Evolutionary conservation across 2,888 invertebrate genomes (phyloP).

Genomic region (Acanthacorydalis orientalis): DNA sequence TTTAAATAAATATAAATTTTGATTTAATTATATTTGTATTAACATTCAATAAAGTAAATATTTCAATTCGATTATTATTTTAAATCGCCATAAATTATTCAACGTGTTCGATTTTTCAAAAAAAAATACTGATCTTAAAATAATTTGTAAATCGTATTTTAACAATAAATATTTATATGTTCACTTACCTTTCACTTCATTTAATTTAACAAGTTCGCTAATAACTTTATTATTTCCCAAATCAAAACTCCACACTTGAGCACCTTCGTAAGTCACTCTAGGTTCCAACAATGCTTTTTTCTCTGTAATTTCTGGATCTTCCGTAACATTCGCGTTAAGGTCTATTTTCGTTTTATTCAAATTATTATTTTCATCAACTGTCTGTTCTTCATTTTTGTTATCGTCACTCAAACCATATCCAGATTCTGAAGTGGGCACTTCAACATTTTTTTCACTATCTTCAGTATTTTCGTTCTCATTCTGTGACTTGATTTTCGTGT

Average conservation of each 20-base stretch:
- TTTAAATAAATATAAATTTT: not conserved
- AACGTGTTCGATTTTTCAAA: no score
- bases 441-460: no score
- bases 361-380: conserved; percentile 1
- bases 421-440: no score
- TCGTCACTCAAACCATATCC: not conserved
- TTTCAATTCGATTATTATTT: no score
- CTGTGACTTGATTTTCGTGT: no score
- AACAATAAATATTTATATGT: not conserved
- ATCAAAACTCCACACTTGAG: conserved; percentile 58
- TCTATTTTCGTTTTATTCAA: conserved; percentile 10
- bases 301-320: not conserved
- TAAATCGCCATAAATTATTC: no score
- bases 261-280: conserved; percentile 49
- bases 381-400: not conserved
- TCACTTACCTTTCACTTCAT: conserved; percentile 37
- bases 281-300: conserved; percentile 4
- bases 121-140: no score
- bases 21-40: no score
- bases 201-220: conserved; percentile 32
- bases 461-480: no score
- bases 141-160: not conserved
- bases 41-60: no score
- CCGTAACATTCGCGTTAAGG: not conserved
- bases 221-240: conserved; percentile 33